phyloP scores from a whole-genome alignment of 1,140 invertebrate species.

The Drosophila subobscura region DNA sequence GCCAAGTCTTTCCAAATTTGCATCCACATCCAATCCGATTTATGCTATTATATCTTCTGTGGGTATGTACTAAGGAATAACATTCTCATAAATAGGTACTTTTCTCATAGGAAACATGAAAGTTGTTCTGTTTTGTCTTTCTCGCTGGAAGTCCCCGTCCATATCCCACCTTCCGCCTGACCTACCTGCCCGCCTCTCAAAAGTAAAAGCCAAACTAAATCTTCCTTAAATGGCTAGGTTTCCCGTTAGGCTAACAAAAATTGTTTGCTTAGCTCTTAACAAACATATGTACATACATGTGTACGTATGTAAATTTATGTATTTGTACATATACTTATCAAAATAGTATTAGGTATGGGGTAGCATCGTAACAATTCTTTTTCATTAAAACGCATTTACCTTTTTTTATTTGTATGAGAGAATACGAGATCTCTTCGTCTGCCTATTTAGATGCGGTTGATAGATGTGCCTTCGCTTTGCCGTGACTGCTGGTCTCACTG shows the following conservation, averaged over 20 bases:
- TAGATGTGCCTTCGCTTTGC: slow-evolving; percentile 59
- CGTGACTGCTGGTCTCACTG: slow-evolving; percentile 26
- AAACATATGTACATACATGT: slow-evolving; percentile 29
- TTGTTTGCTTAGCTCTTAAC: slow-evolving; percentile 47
- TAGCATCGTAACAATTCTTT: slow-evolving; percentile 17
- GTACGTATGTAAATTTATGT: slow-evolving; percentile 14
- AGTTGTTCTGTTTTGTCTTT: slow-evolving; percentile 3
- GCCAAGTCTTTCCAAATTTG: slow-evolving; percentile 36
- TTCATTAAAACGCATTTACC: no score
- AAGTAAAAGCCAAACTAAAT: slow-evolving; percentile 21
- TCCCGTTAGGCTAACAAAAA: slow-evolving; percentile 18
- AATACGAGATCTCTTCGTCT: no score
- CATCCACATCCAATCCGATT: slow-evolving; percentile 9
- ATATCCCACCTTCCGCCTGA: no score
- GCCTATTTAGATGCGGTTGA: slow-evolving; percentile 34
- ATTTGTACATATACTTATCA: slow-evolving; percentile 54
- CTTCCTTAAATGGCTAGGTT: slow-evolving; percentile 12
- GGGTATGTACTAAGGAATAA: slow-evolving; percentile 32
- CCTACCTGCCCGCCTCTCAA: no score
- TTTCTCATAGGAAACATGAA: slow-evolving; percentile 51
- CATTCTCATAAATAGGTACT: slow-evolving; percentile 51
- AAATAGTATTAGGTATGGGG: slow-evolving; percentile 63
- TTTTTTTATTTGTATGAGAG: no score
- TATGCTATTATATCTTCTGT: slow-evolving; percentile 15
- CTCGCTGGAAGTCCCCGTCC: neutral